Evolutionary conservation across 2,888 invertebrate genomes (phyloP).

Genomic region (Limenitis camilla): DNA sequence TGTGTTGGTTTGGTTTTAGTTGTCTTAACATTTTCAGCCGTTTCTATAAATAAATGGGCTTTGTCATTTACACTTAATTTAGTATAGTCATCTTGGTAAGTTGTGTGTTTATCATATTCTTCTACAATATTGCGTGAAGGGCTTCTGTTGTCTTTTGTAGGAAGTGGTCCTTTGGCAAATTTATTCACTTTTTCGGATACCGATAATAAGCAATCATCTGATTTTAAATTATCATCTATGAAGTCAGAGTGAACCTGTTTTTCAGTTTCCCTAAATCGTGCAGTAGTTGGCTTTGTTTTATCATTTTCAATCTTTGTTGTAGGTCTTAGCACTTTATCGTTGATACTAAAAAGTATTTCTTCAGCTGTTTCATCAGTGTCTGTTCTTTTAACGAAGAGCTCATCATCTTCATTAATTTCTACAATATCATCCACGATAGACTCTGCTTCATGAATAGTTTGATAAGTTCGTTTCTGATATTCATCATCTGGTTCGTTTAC

Average conservation of each 20-base stretch:
- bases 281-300: slow-evolving; percentile 43
- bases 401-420: slow-evolving; percentile 71
- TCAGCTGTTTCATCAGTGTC: slow-evolving; percentile 57
- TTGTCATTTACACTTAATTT: slow-evolving; percentile 78
- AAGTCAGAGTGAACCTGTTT: slow-evolving; percentile 65
- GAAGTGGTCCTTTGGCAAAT: slow-evolving; percentile 70
- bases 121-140: slow-evolving; percentile 58
- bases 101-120: slow-evolving; percentile 71
- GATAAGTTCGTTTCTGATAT: slow-evolving; percentile 49
- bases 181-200: slow-evolving; percentile 82
- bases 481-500: slow-evolving; percentile 84
- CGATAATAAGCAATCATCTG: slow-evolving; percentile 78
- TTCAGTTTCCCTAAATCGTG: slow-evolving; percentile 49
- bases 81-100: slow-evolving; percentile 65
- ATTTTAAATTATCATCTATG: slow-evolving; percentile 62
- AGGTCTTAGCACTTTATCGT: slow-evolving; percentile 73
- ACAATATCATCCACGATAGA: slow-evolving; percentile 74
- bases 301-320: slow-evolving; percentile 53
- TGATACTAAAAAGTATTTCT: slow-evolving; percentile 70
- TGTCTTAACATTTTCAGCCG: slow-evolving; percentile 72
- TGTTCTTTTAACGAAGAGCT: slow-evolving; percentile 53
- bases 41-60: slow-evolving; percentile 77
- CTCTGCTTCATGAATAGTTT: slow-evolving; percentile 75
- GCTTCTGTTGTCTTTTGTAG: slow-evolving; percentile 53
- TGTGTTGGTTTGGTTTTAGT: slow-evolving; percentile 50